Percentiles rank a stretch among this genome's conserved stretches.
phyloP scores from a whole-genome alignment of 2,113 vertebrate genomes.

The Eulemur macaco region DNA sequence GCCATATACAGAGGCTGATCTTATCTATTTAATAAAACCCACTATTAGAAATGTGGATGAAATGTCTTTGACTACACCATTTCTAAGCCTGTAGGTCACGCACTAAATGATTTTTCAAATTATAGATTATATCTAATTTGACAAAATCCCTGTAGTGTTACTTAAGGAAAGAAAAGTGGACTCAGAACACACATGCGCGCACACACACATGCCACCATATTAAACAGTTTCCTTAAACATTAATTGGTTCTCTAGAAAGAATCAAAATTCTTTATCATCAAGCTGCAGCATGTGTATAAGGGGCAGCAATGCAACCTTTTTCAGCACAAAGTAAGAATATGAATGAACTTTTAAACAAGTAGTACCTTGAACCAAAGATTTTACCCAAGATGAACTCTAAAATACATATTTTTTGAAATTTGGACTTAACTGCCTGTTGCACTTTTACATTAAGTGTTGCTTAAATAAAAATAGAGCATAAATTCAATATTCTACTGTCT shows the following conservation, averaged over 20 bases:
- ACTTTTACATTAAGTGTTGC: constrained; percentile 72
- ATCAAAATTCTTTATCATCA: constrained; percentile 56
- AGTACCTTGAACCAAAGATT: constrained; percentile 55
- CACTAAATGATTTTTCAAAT: constrained; percentile 63
- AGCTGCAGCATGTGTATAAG: constrained; percentile 69
- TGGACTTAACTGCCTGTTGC: constrained; percentile 58
- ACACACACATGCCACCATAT: constrained; percentile 49
- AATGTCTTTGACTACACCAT: constrained; percentile 67
- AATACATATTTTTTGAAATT: neutral
- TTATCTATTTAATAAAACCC: constrained; percentile 56
- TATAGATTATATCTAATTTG: constrained; percentile 45
- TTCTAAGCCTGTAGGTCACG: constrained; percentile 58
- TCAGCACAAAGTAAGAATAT: constrained; percentile 60
- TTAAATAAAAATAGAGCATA: constrained; percentile 82
- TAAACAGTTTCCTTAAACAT: constrained; percentile 55
- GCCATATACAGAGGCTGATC: constrained; percentile 66
- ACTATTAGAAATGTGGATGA: constrained; percentile 43
- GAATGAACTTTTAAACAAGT: constrained; percentile 60
- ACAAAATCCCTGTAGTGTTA: constrained; percentile 69
- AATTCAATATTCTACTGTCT: constrained; percentile 79
- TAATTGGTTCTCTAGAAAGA: constrained; percentile 53
- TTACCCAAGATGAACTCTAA: constrained; percentile 54
- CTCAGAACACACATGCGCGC: constrained; percentile 63
- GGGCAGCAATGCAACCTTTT: constrained; percentile 62
- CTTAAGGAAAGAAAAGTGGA: constrained; percentile 61